phyloP scores from a whole-genome alignment of 2,888 invertebrate species.

The Metalampra italica region DNA sequence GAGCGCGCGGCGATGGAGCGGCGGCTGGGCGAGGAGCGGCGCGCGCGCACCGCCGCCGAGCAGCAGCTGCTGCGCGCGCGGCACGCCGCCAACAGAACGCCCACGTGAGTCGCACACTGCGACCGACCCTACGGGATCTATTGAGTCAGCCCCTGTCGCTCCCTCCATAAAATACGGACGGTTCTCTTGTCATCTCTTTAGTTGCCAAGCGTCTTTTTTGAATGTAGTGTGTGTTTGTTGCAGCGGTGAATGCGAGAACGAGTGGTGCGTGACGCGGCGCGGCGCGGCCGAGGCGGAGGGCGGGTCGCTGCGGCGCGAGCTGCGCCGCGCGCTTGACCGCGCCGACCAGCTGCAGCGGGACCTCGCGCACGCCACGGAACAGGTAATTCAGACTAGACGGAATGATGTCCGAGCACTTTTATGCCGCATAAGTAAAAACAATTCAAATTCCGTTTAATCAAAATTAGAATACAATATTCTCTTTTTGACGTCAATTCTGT shows the following conservation, averaged over 20 bases:
- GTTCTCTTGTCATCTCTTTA: no score
- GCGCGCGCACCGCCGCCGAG: conserved; percentile 82
- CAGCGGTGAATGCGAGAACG: conserved; percentile 59
- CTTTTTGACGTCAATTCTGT: no score
- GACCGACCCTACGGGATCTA: no score
- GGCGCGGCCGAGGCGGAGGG: conserved; percentile 68
- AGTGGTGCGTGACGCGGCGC: conserved; percentile 78
- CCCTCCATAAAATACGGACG: no score
- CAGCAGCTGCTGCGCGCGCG: conserved; percentile 81
- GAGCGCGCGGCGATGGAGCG: conserved; percentile 88
- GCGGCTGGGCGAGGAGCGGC: conserved; percentile 84
- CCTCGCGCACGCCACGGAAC: conserved; percentile 41
- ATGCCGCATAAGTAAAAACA: no score
- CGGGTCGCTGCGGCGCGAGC: conserved; percentile 74
- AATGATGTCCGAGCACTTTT: no score
- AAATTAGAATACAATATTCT: no score
- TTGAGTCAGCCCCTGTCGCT: no score
- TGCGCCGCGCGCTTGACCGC: conserved; percentile 45
- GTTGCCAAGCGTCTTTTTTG: no score
- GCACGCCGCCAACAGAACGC: conserved; percentile 14
- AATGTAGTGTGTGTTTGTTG: background rate
- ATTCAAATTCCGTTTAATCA: no score
- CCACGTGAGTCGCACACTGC: background rate
- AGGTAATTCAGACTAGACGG: no score
- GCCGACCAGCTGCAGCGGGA: conserved; percentile 42